Base-by-base conservation (phyloP, 2,888 invertebrate species). In the Apocheima hispidaria region DNA sequence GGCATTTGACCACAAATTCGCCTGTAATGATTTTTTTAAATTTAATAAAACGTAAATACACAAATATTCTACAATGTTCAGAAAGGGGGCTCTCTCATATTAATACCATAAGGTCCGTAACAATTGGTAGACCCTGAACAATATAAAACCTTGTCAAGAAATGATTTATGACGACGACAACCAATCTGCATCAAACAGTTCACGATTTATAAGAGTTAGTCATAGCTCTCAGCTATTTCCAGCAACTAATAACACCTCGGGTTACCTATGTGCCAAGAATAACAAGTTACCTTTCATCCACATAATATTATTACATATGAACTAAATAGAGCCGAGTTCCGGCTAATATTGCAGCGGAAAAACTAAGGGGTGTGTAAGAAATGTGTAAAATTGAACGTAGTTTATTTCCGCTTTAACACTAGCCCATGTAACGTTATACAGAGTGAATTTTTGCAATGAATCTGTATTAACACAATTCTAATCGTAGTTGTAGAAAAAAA, bases 271-370 rank as follows among this genome's bases (percentile, higher is more conserved):
- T 54, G 55, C 50, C 44, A 55, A 50, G 54, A 60, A 40, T 48
- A 55, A 61, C 51, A 38, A 41, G 35, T 33, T 18, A 2, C 49
- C 50, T 55, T 60, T 49, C 49, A 43, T 46, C n/a, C 38, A 50
- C 49, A 50, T 54, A 54, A 60, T 53, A 49, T 49, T 50, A 44
- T 60, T 48, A 50, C 43, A 59, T 26, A 49, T 5, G 44, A 30
- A 30, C 33, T 49, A 35, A 41, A 49, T 40, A 48, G 18, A 30
- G 7, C 9, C 9, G n/a, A 14, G 23, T 12, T 38, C 20, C 20
- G 38, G 12, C 16, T 16, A 10, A 28, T 30, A 6, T 2, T 44
- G 6, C 23, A 36, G 16, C 10, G 18, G 43, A 38, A 38, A 35
- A 44, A 7, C 5, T 3, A 40, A 7, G 16, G 23, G 12, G 14